A percentile compares a stretch with the other conserved stretches of the same genome.
phyloP scores from a whole-genome alignment of 2,888 invertebrate genomes.

The Hoplodrina ambigua region DNA sequence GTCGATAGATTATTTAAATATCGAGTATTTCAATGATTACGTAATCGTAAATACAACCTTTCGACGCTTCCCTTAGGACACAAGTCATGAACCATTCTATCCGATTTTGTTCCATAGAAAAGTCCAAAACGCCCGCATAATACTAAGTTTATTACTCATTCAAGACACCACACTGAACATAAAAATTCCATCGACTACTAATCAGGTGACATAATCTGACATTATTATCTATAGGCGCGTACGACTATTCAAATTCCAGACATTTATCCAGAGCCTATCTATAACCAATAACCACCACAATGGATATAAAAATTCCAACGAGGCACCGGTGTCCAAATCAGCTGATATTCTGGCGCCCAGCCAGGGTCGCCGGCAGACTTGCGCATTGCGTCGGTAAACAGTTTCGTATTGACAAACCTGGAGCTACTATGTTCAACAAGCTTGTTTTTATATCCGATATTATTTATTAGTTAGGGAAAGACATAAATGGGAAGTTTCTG shows the following conservation, averaged over 20 bases:
- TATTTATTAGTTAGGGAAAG: conserved; percentile 21
- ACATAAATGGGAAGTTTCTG: conserved; percentile 2
- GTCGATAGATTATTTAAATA: not conserved
- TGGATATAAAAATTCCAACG: conserved; percentile 61
- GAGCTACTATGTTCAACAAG: conserved; percentile 62
- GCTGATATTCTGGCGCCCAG: conserved; percentile 77
- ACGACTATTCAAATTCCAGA: conserved; percentile 17
- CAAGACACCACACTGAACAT: conserved; percentile 11
- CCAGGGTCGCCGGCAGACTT: conserved; percentile 74
- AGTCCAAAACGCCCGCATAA: not conserved
- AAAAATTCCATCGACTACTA: conserved; percentile 12
- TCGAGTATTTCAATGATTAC: not conserved
- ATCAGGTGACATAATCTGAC: conserved; percentile 30
- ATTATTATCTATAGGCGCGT: conserved; percentile 2
- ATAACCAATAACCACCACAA: conserved; percentile 35
- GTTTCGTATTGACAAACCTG: conserved; percentile 64
- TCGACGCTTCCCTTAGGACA: not conserved
- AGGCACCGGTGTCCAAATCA: conserved; percentile 66
- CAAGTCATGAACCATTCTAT: not conserved
- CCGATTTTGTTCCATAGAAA: not conserved
- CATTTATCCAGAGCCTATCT: not conserved
- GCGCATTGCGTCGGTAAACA: conserved; percentile 82
- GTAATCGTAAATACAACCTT: not conserved
- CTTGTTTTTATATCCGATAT: conserved; percentile 48
- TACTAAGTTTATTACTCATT: conserved; percentile 15